Base-by-base conservation (phyloP, 2,113 vertebrate species). In the Eurypyga helias region DNA sequence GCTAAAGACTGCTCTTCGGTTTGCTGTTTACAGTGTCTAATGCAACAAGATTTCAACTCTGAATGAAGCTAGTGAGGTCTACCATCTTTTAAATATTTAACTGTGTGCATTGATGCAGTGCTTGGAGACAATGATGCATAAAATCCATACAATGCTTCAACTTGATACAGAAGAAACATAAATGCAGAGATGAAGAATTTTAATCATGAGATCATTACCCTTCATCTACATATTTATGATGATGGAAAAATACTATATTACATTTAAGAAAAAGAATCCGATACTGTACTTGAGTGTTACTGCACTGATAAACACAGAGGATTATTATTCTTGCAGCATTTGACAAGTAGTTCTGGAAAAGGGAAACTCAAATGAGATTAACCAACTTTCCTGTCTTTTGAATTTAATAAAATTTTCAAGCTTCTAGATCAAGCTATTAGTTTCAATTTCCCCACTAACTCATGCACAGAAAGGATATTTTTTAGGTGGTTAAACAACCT, bases 401-500 rank as follows among this genome's bases (percentile, higher is more conserved):
- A 91, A 93, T 97, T 93, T 98, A 96, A 98, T 96, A 95, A 87
- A 92, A 83, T 96, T 95, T 96, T 60, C 87, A 96, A 84, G 60
- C 89, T 96, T 96, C 49, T n/a, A 90, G 83, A 84, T 73, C 87
- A 93, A 96, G 72, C 93, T 96, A 87, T 98, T 98, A 96, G 67
- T 95, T 98, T 94, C 96, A 97, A 97, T 98, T 98, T 98, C 43
- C 86, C 85, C 90, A 91, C 94, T 93, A 96, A 93, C 10, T 36
- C 89, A 88, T 93, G 96, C 93, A 96, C 91, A 96, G 95, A 96
- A 96, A 92, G 64, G 17, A 24, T 96, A 87, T 94, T 96, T 98
- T 98, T 97, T 97, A 95, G 95, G 76, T 51, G 51, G 90, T 96
- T 97, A 97, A 98, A 95, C 95, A 96, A 93, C 70, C 72, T 93